Conservation (phyloP, 1,140 invertebrate species). For the Pseudomyrmex concolor region DNA sequence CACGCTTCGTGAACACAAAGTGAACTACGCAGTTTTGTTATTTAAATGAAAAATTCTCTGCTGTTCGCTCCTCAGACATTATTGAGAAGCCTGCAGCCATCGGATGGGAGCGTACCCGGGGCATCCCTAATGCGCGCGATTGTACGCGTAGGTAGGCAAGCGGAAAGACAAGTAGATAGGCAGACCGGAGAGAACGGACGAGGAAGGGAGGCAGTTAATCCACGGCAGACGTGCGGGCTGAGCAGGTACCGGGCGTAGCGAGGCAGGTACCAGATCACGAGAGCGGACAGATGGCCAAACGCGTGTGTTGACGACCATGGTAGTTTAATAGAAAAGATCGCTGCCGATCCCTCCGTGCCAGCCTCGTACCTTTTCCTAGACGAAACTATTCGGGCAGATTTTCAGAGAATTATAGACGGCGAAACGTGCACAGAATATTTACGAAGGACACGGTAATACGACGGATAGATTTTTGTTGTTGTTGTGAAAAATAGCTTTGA, state of each 20-base stretch:
- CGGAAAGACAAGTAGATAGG: conserved; percentile 31
- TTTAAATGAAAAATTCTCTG: no score
- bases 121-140: background rate
- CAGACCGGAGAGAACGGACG: background rate
- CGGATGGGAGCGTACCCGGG: background rate
- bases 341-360: background rate
- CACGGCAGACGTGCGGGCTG: background rate
- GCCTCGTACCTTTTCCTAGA: no score
- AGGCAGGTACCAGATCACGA: conserved; percentile 28
- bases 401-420: no score
- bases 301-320: conserved; percentile 31
- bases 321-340: conserved; percentile 21
- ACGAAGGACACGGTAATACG: no score
- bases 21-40: no score
- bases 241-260: conserved; percentile 28
- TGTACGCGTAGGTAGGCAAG: conserved; percentile 43
- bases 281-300: conserved; percentile 39
- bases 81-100: background rate
- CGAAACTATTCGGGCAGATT: conserved; percentile 5
- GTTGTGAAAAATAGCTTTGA: no score
- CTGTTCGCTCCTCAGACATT: no score
- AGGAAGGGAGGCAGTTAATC: conserved; percentile 30
- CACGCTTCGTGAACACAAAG: no score
- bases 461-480: no score
- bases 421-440: no score